Evolutionary conservation across 2,888 invertebrate genomes (phyloP).

Genomic region (Entomobrya multifasciata): DNA sequence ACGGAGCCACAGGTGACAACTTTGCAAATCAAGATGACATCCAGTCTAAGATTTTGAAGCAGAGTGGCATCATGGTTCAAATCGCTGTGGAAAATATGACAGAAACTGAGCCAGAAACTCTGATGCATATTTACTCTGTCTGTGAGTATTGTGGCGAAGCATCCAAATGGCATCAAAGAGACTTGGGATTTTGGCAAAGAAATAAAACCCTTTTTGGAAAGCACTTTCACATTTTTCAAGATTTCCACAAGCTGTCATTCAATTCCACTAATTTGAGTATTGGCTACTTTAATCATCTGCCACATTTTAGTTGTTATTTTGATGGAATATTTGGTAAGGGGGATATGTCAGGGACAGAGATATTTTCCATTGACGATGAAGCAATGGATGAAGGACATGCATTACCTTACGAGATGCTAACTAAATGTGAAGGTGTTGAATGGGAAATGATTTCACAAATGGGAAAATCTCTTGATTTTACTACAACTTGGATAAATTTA

Average conservation of each 20-base stretch:
- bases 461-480: conserved; percentile 70
- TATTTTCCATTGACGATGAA: neutral
- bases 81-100: conserved; percentile 64
- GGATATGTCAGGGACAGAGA: neutral
- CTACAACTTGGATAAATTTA: conserved; percentile 68
- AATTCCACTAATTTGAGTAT: conserved; percentile 68
- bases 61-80: conserved; percentile 72
- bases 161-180: conserved; percentile 57
- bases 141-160: conserved; percentile 72
- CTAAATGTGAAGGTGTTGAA: conserved; percentile 73
- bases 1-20: neutral
- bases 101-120: conserved; percentile 59
- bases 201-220: conserved; percentile 75
- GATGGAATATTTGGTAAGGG: neutral
- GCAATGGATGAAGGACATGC: neutral
- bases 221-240: conserved; percentile 71
- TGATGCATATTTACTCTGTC: conserved; percentile 70
- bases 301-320: conserved; percentile 69
- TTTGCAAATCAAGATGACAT: conserved; percentile 4
- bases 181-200: conserved; percentile 75
- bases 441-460: conserved; percentile 77
- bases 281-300: conserved; percentile 76
- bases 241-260: conserved; percentile 61
- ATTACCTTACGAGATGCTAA: conserved; percentile 1
- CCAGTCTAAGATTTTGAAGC: conserved; percentile 64